Evolutionary conservation across 2,888 invertebrate species (phyloP).

Genomic region (Zaprionus obscuricornis): DNA sequence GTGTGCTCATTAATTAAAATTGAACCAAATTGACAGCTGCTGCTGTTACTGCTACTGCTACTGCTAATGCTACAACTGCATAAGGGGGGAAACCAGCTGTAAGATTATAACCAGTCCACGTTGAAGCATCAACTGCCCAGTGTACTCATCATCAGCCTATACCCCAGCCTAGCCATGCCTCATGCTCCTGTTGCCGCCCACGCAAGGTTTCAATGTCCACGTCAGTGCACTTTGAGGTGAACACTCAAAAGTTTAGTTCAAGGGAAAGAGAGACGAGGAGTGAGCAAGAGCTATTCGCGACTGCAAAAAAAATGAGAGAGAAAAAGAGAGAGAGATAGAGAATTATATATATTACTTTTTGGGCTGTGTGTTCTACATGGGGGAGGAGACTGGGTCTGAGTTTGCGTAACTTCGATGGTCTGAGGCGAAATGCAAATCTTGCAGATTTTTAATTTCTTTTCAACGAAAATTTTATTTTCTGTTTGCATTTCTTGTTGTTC

Average conservation of each 20-base stretch:
- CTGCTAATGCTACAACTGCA: too few relatives aligned
- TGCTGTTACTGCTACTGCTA: too few relatives aligned
- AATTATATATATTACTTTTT: conserved; percentile 51
- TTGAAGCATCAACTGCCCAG: conserved; percentile 2
- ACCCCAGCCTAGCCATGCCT: conserved; percentile 21
- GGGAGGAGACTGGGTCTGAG: conserved; percentile 1
- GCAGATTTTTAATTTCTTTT: conserved; percentile 80
- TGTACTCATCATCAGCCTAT: not conserved
- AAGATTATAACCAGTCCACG: not conserved
- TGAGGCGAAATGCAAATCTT: conserved; percentile 80
- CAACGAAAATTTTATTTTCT: conserved; percentile 74
- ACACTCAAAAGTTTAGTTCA: conserved; percentile 64
- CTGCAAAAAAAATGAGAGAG: conserved; percentile 14
- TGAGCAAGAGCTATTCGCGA: conserved; percentile 1
- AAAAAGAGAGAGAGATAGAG: not conserved
- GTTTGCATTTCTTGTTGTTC: conserved; percentile 73
- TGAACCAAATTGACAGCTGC: conserved; percentile 63
- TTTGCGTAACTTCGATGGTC: too few relatives aligned
- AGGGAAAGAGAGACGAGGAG: conserved; percentile 6
- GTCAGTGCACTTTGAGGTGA: conserved; percentile 76
- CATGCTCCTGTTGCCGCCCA: conserved; percentile 26
- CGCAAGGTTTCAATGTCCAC: conserved; percentile 61
- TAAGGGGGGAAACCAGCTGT: not conserved
- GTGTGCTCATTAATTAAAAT: conserved; percentile 77
- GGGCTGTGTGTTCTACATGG: not conserved